Evolutionary conservation across 2,888 invertebrate genomes (phyloP), one percentile per base, ranked within the genome.

Genomic region (Pyrrhosoma nymphula): DNA sequence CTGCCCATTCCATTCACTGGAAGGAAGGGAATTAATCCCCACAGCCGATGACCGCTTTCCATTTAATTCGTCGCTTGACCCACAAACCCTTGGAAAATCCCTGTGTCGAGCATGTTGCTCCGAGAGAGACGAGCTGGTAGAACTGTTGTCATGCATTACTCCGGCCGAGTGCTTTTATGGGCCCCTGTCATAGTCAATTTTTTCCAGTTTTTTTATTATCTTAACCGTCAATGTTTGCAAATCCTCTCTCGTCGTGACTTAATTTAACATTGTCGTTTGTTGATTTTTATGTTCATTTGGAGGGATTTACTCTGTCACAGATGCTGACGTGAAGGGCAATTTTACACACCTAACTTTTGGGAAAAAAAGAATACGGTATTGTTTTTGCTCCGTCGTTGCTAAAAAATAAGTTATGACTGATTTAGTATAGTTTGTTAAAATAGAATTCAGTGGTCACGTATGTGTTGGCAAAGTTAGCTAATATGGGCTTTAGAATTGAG

Each of bases 51-150:
- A 56, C 56, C 89, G 89, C 56, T 89, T 89, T 56, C 89, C 55
- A 89, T 89, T 89, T 56, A 89, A 89, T 89, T 89, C 89, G 89
- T 89, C 89, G 56, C 47, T 89, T 89, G 89, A 89, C 89, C 89
- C 56, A 89, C 56, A 89, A 89, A 89, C 89, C 89, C 82, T 89
- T 89, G 26, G n/a, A 89, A 89, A 89, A 89, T 89, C 89, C 89
- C 56, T 12, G 89, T 26, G 89, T 56, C 26, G 47, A 56, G 89
- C 89, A 16, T 89, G 55, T 47, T 89, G 56, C 89, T 56, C 89
- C n/a, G 30, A 14, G 30, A 35, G 60, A 60, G 60, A 8, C 18
- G 82, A 82, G 35, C 30, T 82, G 82, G 55, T 55, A n/a, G 56
- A n/a, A 89, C 89, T 89, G 55, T 89, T 89, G 47, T 89, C 89